Base-by-base conservation (phyloP, 30 jellyfish, hydroid and myxozoan genomes). In the Nemopilema nomurai region DNA sequence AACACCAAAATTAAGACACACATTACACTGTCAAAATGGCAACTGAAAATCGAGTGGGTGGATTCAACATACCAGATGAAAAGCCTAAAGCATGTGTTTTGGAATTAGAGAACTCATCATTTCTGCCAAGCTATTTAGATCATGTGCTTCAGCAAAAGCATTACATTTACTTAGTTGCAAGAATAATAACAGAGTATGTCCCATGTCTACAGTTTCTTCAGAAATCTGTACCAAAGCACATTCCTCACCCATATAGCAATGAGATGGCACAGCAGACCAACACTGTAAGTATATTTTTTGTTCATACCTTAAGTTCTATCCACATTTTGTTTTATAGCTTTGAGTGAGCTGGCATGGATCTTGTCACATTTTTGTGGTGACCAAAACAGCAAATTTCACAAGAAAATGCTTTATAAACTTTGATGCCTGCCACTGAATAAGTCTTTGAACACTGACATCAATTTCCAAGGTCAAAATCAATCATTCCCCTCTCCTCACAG, bases 181-280 rank as follows among this genome's bases (percentile, higher is more conserved):
- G 88, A 53, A 13, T 62, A 28, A 67, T 74, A 22, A 25, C 65
- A 8, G 84, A 74, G 29, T 21, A 27, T 25, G 19, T 74, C 16
- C 68, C 68, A 63, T 80, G 90, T 51, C 62, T 80, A 27, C 66
- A 64, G 32, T 24, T 29, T 0, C 29, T 80, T 49, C 25, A 65
- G 33, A 49, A 64, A 20, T 18, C 18, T 18, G 77, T 80, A 31
- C 28, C 77, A 4, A 18, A 1, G 18, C 90, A 80, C 71, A 80
- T 80, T 3, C 64, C 66, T 26, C 90, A 80, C 22, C 50, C 31
- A 28, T 30, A 63, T 65, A 63, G 82, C 20, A 28, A 63, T 25
- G 77, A 67, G 82, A 31, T 80, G 81, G 24, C 23, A 33, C 82
- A 80, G 41, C 20, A 65, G 68, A 66, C 77, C 1, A 81, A 80